A percentile compares a stretch with the other conserved stretches of the same genome.
Evolutionary conservation across 2,113 vertebrate genomes (phyloP).

Genomic region (Uropsilus gracilis): DNA sequence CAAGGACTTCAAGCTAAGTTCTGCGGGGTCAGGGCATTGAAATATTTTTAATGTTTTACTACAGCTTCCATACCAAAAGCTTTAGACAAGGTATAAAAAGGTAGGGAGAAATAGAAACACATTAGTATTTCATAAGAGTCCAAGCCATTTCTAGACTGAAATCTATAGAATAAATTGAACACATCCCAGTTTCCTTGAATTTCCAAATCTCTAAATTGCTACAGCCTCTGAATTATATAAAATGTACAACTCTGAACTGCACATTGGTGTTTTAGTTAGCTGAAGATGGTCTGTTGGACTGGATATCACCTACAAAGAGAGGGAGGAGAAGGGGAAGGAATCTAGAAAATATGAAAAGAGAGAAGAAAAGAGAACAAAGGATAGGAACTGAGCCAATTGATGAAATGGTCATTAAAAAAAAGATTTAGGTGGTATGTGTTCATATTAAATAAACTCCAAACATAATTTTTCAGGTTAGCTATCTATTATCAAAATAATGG

Average conservation of each 20-base stretch:
- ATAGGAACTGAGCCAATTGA: not conserved
- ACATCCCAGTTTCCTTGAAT: not conserved
- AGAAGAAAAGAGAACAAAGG: rapidly evolving
- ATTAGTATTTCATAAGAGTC: not conserved
- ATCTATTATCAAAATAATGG: not conserved
- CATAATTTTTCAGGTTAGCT: not conserved
- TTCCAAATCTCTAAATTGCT: not conserved
- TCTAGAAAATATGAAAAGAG: not conserved
- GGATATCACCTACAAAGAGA: not conserved
- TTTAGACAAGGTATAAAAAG: not conserved
- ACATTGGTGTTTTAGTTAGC: not conserved
- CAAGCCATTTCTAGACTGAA: not conserved
- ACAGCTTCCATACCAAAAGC: not conserved
- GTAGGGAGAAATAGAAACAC: not conserved
- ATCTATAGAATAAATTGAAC: not conserved
- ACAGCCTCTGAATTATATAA: not conserved
- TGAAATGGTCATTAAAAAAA: not conserved
- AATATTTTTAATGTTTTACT: not conserved
- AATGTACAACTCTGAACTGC: not conserved
- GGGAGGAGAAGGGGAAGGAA: not conserved
- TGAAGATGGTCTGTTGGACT: not conserved
- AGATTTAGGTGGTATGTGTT: not conserved
- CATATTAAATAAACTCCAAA: slow-evolving; percentile 5
- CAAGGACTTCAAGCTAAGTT: not conserved
- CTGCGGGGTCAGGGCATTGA: not conserved